Evolutionary conservation across 2,888 invertebrate genomes (phyloP), one percentile per base, ranked within the genome.

Genomic region (Eumacrocentrus americanus): DNA sequence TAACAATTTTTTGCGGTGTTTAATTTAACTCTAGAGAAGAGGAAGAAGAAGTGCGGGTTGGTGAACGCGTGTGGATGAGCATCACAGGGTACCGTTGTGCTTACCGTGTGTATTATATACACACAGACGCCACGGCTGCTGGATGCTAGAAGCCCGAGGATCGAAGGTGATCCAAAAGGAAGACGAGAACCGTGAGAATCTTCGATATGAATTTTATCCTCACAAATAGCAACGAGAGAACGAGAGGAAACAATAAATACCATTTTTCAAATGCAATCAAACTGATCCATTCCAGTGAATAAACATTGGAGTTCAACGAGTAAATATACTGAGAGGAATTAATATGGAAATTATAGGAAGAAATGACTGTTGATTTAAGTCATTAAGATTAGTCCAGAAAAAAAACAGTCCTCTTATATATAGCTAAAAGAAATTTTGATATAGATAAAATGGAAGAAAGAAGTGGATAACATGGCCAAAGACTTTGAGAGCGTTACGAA

Each of bases 91-190:
- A 42, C 42, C 42, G 42, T 42, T 42, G 42, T 29, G 29, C 42
- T 42, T 42, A 11, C 42, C 42, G 16, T 42, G 16, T 42, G 14
- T n/a, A n/a, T n/a, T n/a, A n/a, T n/a, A n/a, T n/a, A n/a, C 37
- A 37, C 37, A 37, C 37, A 37, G n/a, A 12, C 42, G 3, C 14
- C 18, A 14, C 18, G 11, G 14, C 42, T 42, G 42, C 14, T 42
- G 42, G 42, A 14, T 42, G 5, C 42, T 7, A n/a, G 16, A 42
- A 16, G 18, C 5, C 14, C 7, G 42, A 14, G 18, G 16, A 42
- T 42, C 18, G 42, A 42, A 16, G 42, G 42, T 42, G 42, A 42
- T 42, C 14, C 42, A 16, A 42, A 42, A 42, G 42, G 18, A 42
- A 42, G 18, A 42, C 42, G 20, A 16, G 7, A 18, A 12, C 16